Evolutionary conservation across 1,140 invertebrate species (phyloP).

Genomic region (Trichonephila inaurata): DNA sequence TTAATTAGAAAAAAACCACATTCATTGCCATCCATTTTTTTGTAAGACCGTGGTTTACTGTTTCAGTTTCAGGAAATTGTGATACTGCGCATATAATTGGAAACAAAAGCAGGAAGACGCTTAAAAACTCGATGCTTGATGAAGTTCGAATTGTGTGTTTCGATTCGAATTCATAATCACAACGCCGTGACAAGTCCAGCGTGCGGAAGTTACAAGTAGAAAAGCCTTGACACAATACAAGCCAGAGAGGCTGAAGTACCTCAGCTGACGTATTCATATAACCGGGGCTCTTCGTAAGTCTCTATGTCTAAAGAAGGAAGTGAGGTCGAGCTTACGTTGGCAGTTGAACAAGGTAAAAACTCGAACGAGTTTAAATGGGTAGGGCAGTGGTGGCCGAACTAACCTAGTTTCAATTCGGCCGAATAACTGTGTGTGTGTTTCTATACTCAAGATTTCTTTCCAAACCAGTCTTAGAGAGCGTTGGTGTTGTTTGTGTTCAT

Average conservation of each 20-base stretch:
- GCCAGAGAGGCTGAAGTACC: not conserved
- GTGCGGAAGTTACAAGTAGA: slow-evolving; percentile 48
- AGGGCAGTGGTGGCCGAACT: slow-evolving; percentile 53
- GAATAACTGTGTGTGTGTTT: not conserved
- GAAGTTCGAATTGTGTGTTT: slow-evolving; percentile 25
- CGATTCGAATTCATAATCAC: slow-evolving; percentile 13
- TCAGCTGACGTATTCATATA: slow-evolving; percentile 63
- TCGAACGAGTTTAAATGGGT: slow-evolving; percentile 36
- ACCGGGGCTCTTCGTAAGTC: slow-evolving; percentile 55
- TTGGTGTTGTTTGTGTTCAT: slow-evolving; percentile 48
- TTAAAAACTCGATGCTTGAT: slow-evolving; percentile 7
- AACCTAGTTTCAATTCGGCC: slow-evolving; percentile 46
- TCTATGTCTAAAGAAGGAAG: slow-evolving; percentile 64
- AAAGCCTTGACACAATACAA: slow-evolving; percentile 61
- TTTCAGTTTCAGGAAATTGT: slow-evolving; percentile 17
- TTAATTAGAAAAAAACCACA: too few species aligned
- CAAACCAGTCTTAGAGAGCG: slow-evolving; percentile 41
- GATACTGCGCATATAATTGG: not conserved
- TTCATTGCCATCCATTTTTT: not conserved
- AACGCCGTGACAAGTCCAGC: slow-evolving; percentile 30
- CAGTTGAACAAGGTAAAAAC: slow-evolving; percentile 48
- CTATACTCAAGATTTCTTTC: not conserved
- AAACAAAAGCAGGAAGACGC: slow-evolving; percentile 22
- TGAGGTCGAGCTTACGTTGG: slow-evolving; percentile 51
- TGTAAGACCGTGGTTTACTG: not conserved